Conservation (phyloP, 2,797 vertebrate species). For the Alectoris magna region DNA sequence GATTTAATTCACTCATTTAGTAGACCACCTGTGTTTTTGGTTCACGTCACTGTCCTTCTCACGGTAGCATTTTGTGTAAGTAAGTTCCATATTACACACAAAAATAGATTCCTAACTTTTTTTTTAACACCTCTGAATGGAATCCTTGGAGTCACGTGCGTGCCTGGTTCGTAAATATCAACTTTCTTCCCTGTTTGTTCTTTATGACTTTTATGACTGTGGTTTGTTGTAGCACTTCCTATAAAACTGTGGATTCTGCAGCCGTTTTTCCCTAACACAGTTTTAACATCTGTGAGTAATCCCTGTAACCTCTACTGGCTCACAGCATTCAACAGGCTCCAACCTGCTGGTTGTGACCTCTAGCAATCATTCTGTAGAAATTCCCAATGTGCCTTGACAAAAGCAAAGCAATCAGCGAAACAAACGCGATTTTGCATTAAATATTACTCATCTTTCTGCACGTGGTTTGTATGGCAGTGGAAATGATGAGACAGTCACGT, state of each 20-base stretch:
- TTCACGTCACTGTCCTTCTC: background rate
- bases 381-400: conserved; percentile 28
- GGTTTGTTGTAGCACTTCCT: background rate
- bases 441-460: conserved; percentile 14
- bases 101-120: background rate
- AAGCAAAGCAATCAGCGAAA: conserved; percentile 58
- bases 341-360: background rate
- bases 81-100: background rate
- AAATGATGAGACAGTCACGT: background rate
- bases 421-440: conserved; percentile 12
- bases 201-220: background rate
- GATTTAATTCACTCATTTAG: background rate
- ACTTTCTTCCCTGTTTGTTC: background rate
- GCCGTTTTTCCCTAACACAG: background rate
- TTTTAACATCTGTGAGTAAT: background rate
- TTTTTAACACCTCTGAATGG: background rate
- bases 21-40: background rate
- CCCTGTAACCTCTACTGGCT: background rate
- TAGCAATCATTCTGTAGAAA: conserved; percentile 21
- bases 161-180: background rate
- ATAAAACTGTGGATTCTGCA: background rate
- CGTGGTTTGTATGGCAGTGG: background rate
- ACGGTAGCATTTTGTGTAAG: background rate
- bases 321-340: background rate
- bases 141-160: background rate